Evolutionary conservation across 1,140 invertebrate genomes (phyloP).

Genomic region (Venustaconcha ellipsiformis): DNA sequence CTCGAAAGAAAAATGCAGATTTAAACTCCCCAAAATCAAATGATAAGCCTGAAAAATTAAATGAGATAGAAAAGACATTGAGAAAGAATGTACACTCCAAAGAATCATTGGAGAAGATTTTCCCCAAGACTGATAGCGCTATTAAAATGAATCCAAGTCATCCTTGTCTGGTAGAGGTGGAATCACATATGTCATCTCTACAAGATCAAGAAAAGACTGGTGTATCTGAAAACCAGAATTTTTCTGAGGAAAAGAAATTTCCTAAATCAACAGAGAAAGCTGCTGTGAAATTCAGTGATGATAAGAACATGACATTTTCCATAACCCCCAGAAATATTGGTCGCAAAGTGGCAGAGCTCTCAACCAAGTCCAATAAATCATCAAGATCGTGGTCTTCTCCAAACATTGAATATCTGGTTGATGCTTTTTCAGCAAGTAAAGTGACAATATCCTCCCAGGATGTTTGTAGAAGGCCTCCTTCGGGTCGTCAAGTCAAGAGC

Average conservation of each 20-base stretch:
- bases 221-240: neutral
- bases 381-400: constrained; percentile 19
- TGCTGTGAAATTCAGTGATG: constrained; percentile 45
- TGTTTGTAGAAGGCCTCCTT: neutral
- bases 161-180: constrained; percentile 7
- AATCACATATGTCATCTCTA: constrained; percentile 21
- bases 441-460: constrained; percentile 4
- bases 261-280: constrained; percentile 17
- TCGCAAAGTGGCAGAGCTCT: constrained; percentile 40
- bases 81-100: neutral
- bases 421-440: constrained; percentile 18
- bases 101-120: neutral
- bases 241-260: neutral
- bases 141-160: constrained; percentile 11
- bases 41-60: constrained; percentile 6
- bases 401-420: constrained; percentile 26
- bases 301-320: constrained; percentile 46
- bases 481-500: neutral
- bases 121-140: neutral
- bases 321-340: constrained; percentile 52
- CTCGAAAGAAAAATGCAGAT: constrained; percentile 18
- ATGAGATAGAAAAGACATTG: neutral
- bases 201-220: constrained; percentile 11
- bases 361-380: constrained; percentile 8
- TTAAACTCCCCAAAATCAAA: constrained; percentile 11